These are phyloP conservation scores for Cochlearius cochlearius DNA, from an alignment of 2,113 vertebrate species.

Conservation along the genomic window DNA sequence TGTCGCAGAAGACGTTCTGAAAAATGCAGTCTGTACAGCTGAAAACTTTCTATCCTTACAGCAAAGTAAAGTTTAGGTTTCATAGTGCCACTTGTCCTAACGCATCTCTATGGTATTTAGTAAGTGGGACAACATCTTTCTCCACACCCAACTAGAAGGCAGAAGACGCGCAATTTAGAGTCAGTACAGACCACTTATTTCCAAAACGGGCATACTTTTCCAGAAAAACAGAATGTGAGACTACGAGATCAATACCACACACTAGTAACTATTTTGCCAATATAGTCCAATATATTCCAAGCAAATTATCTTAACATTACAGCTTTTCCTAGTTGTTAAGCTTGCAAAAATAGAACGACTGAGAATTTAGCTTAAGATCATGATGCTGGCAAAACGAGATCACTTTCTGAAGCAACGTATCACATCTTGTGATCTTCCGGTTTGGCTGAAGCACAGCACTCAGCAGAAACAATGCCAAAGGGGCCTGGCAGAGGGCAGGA, in stretches of 20 bases:
- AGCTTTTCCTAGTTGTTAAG: slow-evolving; percentile 44
- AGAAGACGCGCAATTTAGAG: background rate
- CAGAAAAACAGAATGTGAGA: background rate
- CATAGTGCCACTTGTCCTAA: background rate
- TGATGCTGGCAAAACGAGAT: slow-evolving; percentile 59
- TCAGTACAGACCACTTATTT: background rate
- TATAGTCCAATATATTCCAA: background rate
- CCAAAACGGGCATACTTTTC: background rate
- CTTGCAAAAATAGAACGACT: slow-evolving; percentile 1
- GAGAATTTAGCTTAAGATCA: slow-evolving; percentile 49
- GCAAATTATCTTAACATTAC: slow-evolving; percentile 6
- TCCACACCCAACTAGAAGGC: background rate
- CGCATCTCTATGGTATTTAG: fast-evolving
- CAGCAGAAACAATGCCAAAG: background rate
- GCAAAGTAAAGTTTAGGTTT: background rate
- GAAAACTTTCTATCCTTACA: background rate
- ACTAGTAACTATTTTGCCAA: background rate
- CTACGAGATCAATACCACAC: background rate
- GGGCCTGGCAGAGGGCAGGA: background rate
- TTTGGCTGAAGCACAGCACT: background rate
- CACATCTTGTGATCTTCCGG: background rate
- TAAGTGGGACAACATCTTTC: background rate
- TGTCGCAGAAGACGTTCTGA: background rate
- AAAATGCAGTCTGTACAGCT: background rate
- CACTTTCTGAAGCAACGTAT: background rate